These are phyloP conservation scores for Falcunculus frontatus DNA, from an alignment of 2,113 vertebrate genomes.

Conservation along the genomic window DNA sequence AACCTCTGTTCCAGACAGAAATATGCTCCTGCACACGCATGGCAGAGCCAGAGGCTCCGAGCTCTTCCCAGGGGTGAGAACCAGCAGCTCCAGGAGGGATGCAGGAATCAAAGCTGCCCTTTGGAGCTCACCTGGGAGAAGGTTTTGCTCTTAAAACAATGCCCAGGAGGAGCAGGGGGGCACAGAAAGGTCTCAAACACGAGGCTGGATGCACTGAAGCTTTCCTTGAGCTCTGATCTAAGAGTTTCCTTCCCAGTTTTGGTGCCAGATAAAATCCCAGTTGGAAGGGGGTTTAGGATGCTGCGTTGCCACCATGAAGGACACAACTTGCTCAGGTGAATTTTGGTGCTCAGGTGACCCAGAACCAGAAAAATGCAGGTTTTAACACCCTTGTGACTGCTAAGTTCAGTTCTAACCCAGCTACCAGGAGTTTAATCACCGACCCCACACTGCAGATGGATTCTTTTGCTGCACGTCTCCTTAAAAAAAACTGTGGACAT, in stretches of 20 bases:
- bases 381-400: neutral
- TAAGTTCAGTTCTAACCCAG: neutral
- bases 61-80: neutral
- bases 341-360: neutral
- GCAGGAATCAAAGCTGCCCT: neutral
- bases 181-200: fast-evolving
- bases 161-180: neutral
- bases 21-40: neutral
- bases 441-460: neutral
- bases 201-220: neutral
- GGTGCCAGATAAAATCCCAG: neutral
- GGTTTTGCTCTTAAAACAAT: fast-evolving
- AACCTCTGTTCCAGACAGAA: neutral
- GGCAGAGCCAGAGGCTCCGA: neutral
- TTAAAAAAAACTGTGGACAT: neutral
- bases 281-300: neutral
- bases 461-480: neutral
- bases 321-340: fast-evolving
- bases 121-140: neutral
- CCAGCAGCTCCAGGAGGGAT: neutral
- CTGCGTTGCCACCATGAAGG: neutral
- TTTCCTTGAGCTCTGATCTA: neutral
- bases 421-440: neutral
- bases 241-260: neutral
- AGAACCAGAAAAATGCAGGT: neutral